Base-by-base conservation (phyloP, 2,113 vertebrate genomes). In the Megalops atlanticus region DNA sequence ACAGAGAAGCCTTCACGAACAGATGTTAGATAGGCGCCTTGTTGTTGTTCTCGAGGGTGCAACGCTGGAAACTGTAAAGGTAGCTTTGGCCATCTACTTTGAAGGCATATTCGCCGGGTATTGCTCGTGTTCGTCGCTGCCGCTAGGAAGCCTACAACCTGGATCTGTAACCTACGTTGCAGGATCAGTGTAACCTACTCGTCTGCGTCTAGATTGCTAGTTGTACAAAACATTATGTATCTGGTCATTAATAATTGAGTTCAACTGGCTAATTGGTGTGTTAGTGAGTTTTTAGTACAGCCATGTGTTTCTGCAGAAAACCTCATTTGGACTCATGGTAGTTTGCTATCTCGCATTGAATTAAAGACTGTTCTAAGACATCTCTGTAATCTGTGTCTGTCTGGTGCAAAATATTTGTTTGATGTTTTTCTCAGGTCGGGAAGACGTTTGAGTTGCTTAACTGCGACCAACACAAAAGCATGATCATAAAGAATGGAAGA, bases 11-110 rank as follows among this genome's bases (percentile, higher is more conserved):
- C 87, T 94, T 14, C 92, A 94, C 12, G 92, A 93, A 6, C 91
- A 89, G 6, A 94, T 94, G 92, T 80, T 88, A 0, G 93, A 95
- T 72, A 91, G 91, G 38, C 92, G 97, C 18, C 92, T 99, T 10
- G 85, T 99, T 45, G 96, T 99, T 72, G 91, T 99, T 82, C 88
- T 99, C 87, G 98, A 99, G 85, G 96, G 97, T 18, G 97, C 98
- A 0, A 96, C 96, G 3, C 88, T 99, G 85, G 97, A 99, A 90
- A 98, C 96, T 0, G 98, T 99, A 35, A 98, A 98, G 96, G 97
- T 98, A 90, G 52, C 8, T 4, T 58, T 85, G 40, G 14, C 68
- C 8, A 52, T 4, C n/a, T 16, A 27, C 0, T 45, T 15, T 15
- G 14, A 43, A 54, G 36, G 2, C 3, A 0, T 18, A 8, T 35